Base-by-base conservation (phyloP, 2,888 invertebrate species). In the Melinaea menophilus region DNA sequence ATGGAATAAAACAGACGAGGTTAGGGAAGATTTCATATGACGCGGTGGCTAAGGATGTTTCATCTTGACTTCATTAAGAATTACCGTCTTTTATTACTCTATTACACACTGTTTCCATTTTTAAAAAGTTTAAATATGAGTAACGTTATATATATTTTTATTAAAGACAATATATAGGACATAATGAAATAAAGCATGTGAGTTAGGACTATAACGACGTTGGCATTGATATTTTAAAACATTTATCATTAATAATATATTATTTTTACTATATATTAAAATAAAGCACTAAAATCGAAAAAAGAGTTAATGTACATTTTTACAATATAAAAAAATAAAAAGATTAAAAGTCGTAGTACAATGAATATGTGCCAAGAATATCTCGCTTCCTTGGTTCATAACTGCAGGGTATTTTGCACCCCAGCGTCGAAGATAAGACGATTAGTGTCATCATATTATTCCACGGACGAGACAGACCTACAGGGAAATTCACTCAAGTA, bases 361-460 rank as follows among this genome's bases (percentile, higher is more conserved):
- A 56, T 64, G 64, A 46, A 58, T 45, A 64, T 45, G 31, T 45
- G 58, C 37, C 34, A 55, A 34, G 55, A 41, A 37, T 55, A 54
- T 58, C 35, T 57, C 57, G 33, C 55, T 37, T 54, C 64, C 60
- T 55, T 46, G 22, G 41, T 58, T 61, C 58, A 61, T 64, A 64
- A 61, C 58, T 61, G 64, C 60, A 55, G 65, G 63, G 60, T 56
- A 55, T 62, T 60, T 60, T 55, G 55, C 22, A 48, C 47, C 61
- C 63, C 63, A 61, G 58, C 58, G 56, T 55, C 56, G 59, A 37
- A 69, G 73, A 74, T 75, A 75, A 75, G 72, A 61, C 72, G 76
- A 75, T 76, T 76, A 76, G 71, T 70, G 73, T 71, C 74, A 74
- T 73, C 73, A 74, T 69, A 73, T 72, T 72, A 61, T 63, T 61